Evolutionary conservation across 1,140 invertebrate genomes (phyloP), one percentile per base, ranked within the genome.

Genomic region (Heliconius hewitsoni): DNA sequence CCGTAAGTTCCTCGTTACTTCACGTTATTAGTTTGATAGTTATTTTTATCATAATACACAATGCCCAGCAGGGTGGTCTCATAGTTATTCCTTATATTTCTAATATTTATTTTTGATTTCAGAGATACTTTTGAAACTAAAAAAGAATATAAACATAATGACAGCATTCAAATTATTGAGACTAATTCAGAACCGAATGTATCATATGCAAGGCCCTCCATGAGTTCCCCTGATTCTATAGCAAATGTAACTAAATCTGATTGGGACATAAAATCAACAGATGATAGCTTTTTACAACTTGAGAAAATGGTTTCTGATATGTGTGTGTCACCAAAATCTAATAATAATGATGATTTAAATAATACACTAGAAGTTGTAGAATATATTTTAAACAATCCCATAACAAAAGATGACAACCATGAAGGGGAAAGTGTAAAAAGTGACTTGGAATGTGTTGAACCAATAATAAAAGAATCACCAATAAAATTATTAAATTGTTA

Each of bases 231-330:
- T 80, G 71, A 77, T 73, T 78, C 23, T 71, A 70, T 78, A 42
- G 34, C 71, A 76, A 50, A 73, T 71, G 16, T 78, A 46, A n/a
- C 60, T 57, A 73, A 66, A 66, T 66, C 72, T 50, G 74, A 80
- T 42, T 82, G 79, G 74, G 76, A 84, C 34, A 42, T 82, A 46
- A 81, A 83, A 79, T 76, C 76, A 16, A 57, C n/a, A 34, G 83
- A 88, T 81, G 87, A 89, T 57, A 92, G 88, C 80, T 92, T 90
- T 81, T 60, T 92, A 55, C 82, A 84, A 83, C 80, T 90, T 34
- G 90, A 92, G 81, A 83, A 86, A 79, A 84, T 88, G 66, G 83
- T 92, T 3, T 73, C 84, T n/a, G 82, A 90, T 60, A 50, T 84
- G 34, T 86, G 84, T 83, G 70, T 81, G 27, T 83, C 86, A 70